Evolutionary conservation across 2,113 vertebrate species (phyloP), one percentile per base, ranked within the genome.

Genomic region (Platichthys stellatus): DNA sequence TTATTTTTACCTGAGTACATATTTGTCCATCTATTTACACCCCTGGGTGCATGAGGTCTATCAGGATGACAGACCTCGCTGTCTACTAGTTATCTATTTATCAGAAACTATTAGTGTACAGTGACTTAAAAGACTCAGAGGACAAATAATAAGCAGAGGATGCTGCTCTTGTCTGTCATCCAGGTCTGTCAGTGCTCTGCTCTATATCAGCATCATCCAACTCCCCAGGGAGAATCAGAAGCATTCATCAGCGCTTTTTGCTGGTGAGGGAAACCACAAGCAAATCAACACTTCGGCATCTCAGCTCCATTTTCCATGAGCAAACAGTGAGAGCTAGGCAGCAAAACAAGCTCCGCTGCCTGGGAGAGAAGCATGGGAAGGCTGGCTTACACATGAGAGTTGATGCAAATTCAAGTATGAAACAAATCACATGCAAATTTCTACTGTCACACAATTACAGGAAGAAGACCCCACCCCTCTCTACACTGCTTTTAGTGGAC

Each of bases 391-490:
- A 31, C 40, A 28, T 4, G 35, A 38, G 57, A n/a, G 68, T 40
- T 12, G 0, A 81, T 81, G 78, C 76, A 80, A 83, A 90, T 70
- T 63, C 28, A 63, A 59, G 18, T 9, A 47, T 4, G 28, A 79
- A 62, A 54, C 51, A 74, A 86, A 89, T 86, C 63, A 35, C 72
- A 79, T 83, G 79, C 47, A 87, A 86, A 91, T 80, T 67, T 61
- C 69, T 74, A 69, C 51, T 3, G 20, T 28, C 43, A 5, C 31
- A 67, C 82, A 75, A 78, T 26, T 15, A 72, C 81, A 80, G 79
- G 86, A 87, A 83, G 82, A 54, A 20, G 51, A 23, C 40, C 40
- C 40, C 53, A 1, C 45, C 69, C 28, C 1, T 18, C 53, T 75
- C 77, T 67, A 38, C 57, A 17, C 75, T 67, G 13, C 49, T 71